These are phyloP conservation scores for Arvicanthis niloticus DNA, from an alignment of 2,113 vertebrate species.

Conservation along the genomic window DNA sequence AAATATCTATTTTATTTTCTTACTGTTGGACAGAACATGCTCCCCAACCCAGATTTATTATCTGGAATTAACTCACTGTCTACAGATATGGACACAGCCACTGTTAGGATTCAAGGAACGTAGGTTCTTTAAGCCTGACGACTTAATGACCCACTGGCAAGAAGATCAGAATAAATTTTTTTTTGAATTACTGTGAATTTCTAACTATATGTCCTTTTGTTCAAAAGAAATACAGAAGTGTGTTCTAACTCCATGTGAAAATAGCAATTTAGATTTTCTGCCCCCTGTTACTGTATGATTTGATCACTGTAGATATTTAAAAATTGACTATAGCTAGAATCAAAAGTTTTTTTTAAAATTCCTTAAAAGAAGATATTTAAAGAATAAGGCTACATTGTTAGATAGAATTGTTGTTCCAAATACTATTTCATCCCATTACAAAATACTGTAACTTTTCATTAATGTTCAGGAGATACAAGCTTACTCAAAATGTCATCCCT, in stretches of 20 bases:
- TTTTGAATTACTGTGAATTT: background rate
- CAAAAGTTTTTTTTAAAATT: background rate
- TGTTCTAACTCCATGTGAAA: background rate
- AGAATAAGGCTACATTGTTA: background rate
- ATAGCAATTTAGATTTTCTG: slow-evolving; percentile 33
- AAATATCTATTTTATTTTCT: background rate
- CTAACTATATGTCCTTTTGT: background rate
- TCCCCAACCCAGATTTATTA: background rate
- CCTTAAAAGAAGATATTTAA: background rate
- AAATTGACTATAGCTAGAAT: slow-evolving; percentile 15
- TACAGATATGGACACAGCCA: background rate
- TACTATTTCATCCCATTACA: slow-evolving; percentile 4
- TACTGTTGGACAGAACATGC: background rate
- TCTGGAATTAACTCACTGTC: background rate
- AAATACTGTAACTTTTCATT: slow-evolving; percentile 1
- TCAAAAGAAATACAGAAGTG: slow-evolving; percentile 36
- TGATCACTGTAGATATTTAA: slow-evolving; percentile 46
- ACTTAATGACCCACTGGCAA: background rate
- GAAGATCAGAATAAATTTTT: background rate
- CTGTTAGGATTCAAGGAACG: background rate
- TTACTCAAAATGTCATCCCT: slow-evolving; percentile 24
- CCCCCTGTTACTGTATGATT: slow-evolving; percentile 13
- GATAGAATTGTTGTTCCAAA: slow-evolving; percentile 20
- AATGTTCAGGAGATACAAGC: background rate
- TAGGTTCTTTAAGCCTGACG: slow-evolving; percentile 13